Percentiles rank a stretch among this genome's conserved stretches.
phyloP scores from a whole-genome alignment of 35 echinoderm and acorn worm genomes.

The Holothuria glaberrima region DNA sequence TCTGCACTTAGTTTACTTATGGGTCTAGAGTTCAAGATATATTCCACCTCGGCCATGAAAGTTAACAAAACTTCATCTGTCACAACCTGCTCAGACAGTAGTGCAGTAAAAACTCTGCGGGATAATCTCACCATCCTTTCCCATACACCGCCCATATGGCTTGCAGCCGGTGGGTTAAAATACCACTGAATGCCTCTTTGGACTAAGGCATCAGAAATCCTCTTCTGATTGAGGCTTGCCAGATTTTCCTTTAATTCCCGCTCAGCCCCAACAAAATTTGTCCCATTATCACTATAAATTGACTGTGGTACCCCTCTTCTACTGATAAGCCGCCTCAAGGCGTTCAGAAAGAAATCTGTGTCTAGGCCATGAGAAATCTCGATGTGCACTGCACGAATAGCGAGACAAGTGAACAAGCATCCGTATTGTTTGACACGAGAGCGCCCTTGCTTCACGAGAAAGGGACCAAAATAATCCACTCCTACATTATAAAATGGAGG shows the following conservation, averaged over 20 bases:
- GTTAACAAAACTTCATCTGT: not conserved
- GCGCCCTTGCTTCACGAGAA: constrained; percentile 61
- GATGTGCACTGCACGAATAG: constrained; percentile 63
- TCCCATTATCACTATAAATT: constrained; percentile 67
- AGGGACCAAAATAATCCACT: constrained; percentile 75
- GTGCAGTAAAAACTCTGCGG: not conserved
- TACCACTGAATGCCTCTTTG: constrained; percentile 9
- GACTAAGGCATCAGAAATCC: not conserved
- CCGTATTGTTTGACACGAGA: constrained; percentile 65
- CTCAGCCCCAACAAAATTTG: constrained; percentile 78
- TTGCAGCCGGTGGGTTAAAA: constrained; percentile 45
- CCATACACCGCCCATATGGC: constrained; percentile 26
- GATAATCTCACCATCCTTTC: constrained; percentile 37
- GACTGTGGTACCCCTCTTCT: constrained; percentile 43
- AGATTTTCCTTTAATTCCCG: constrained; percentile 52
- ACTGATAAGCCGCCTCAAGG: constrained; percentile 47
- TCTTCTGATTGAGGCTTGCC: constrained; percentile 2
- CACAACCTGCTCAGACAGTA: constrained; percentile 10
- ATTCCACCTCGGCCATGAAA: not conserved
- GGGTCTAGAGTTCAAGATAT: constrained; percentile 7
- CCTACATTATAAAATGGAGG: constrained; percentile 66
- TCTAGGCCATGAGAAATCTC: constrained; percentile 54
- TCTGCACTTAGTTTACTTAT: too few species aligned
- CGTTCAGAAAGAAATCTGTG: constrained; percentile 72
- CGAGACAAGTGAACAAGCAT: constrained; percentile 72